These are phyloP conservation scores for Gandaritis pyraliata DNA, from an alignment of 2,888 invertebrate species.

Conservation along the genomic window DNA sequence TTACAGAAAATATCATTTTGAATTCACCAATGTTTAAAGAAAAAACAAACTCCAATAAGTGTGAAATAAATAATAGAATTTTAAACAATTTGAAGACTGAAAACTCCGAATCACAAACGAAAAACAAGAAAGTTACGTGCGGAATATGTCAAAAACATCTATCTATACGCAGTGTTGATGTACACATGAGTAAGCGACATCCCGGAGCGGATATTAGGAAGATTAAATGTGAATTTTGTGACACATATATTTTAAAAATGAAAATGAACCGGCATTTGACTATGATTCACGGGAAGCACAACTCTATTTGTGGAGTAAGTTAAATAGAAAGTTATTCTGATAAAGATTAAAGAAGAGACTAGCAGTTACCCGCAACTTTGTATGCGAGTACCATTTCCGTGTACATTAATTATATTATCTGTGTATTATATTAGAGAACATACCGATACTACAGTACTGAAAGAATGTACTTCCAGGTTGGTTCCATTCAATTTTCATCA, in stretches of 20 bases:
- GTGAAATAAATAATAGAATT: neutral
- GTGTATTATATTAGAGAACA: too few relatives aligned
- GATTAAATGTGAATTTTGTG: slow-evolving; percentile 62
- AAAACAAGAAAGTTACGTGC: slow-evolving; percentile 40
- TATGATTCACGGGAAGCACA: slow-evolving; percentile 48
- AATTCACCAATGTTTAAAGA: neutral
- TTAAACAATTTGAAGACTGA: slow-evolving; percentile 1
- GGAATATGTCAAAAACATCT: slow-evolving; percentile 59
- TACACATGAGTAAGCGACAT: slow-evolving; percentile 56
- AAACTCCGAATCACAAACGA: neutral
- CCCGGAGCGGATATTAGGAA: slow-evolving; percentile 58
- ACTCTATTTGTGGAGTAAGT: slow-evolving; percentile 56
- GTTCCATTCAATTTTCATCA: too few relatives aligned
- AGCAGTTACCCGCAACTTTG: too few relatives aligned
- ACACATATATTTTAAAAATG: slow-evolving; percentile 48
- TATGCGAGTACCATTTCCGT: too few relatives aligned
- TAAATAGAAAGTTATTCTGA: neutral
- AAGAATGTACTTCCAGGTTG: too few relatives aligned
- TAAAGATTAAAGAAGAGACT: too few relatives aligned
- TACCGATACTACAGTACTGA: too few relatives aligned
- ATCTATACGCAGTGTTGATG: slow-evolving; percentile 56
- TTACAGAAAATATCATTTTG: slow-evolving; percentile 1
- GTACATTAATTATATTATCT: too few relatives aligned
- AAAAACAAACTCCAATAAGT: neutral
- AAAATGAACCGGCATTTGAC: slow-evolving; percentile 52